Evolutionary conservation across 2,113 vertebrate species (phyloP).

Genomic region (Heterotilapia buettikoferi): DNA sequence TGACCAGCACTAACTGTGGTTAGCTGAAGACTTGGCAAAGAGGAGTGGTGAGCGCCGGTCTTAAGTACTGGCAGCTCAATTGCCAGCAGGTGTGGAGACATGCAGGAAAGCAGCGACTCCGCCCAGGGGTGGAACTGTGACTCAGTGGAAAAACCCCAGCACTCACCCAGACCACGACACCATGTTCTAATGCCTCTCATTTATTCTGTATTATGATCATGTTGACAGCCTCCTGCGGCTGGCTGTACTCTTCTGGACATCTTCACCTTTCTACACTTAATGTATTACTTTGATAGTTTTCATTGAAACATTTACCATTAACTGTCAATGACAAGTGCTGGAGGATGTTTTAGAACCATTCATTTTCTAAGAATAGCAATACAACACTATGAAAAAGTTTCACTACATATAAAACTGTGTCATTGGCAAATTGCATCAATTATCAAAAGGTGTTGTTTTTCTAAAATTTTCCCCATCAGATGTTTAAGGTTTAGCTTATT

Average conservation of each 20-base stretch:
- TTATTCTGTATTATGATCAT: not conserved
- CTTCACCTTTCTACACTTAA: not conserved
- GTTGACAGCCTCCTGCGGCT: not conserved
- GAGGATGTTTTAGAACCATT: not conserved
- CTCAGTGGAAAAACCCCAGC: too few species aligned
- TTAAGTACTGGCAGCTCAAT: too few species aligned
- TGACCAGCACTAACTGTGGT: too few species aligned
- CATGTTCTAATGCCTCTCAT: not conserved
- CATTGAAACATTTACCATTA: not conserved
- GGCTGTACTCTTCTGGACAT: not conserved
- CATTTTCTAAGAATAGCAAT: not conserved
- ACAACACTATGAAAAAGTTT: not conserved
- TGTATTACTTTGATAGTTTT: not conserved
- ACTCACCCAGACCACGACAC: too few species aligned
- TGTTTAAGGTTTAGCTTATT: not conserved
- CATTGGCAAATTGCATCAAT: not conserved
- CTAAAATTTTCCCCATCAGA: not conserved
- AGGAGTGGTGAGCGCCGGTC: too few species aligned
- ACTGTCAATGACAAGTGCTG: not conserved
- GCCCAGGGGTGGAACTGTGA: too few species aligned
- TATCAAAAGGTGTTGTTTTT: not conserved
- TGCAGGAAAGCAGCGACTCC: too few species aligned
- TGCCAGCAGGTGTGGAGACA: too few species aligned
- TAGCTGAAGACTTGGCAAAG: too few species aligned
- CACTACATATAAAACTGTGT: not conserved